Evolutionary conservation across 2,113 vertebrate species (phyloP), one percentile per base, ranked within the genome.

Genomic region (Silurus glanis): DNA sequence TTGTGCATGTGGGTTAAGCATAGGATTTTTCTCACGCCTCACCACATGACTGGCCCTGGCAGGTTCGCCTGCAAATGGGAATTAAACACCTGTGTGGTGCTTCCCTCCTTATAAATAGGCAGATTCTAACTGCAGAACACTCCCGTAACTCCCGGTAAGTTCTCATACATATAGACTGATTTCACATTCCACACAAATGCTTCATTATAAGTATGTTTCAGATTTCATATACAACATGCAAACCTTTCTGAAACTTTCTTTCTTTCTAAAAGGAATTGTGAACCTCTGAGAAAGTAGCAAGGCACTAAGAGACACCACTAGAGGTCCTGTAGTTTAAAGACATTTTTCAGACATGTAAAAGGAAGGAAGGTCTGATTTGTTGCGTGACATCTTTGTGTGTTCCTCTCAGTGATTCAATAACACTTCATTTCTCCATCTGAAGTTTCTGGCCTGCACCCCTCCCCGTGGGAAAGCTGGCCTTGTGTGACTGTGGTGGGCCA

Each of bases 401-500:
- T 37, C 49, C 53, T 55, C 53, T 83, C 88, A 81, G 13, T 89
- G 90, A 88, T 88, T 91, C 88, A 79, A 85, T 89, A 85, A 85
- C 89, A 86, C 90, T 91, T 84, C 84, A 47, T 64, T 76, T 45
- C 75, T 75, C 69, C 12, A 37, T 66, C 61, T 62, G 56, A 83
- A 79, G 76, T 45, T 17, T 80, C 28, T 21, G 37, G 75, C 49
- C 2, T 5, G 13, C 49, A 83, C 92, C 94, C 93, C 92, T 92
- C 93, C 92, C 92, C 93, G 94, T 95, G 94, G 93, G 94, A 95
- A 96, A 92, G 90, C 90, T 91, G 88, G 90, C 58, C 88, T 93
- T 91, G 91, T 94, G 94, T 93, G 92, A 93, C 93, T 94, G 93
- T 92, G 93, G 94, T 93, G 88, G 91, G 93, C 91, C 92, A 93